Evolutionary conservation across 2,113 vertebrate genomes (phyloP).

Genomic region (Cyprinodon brontotheroides): DNA sequence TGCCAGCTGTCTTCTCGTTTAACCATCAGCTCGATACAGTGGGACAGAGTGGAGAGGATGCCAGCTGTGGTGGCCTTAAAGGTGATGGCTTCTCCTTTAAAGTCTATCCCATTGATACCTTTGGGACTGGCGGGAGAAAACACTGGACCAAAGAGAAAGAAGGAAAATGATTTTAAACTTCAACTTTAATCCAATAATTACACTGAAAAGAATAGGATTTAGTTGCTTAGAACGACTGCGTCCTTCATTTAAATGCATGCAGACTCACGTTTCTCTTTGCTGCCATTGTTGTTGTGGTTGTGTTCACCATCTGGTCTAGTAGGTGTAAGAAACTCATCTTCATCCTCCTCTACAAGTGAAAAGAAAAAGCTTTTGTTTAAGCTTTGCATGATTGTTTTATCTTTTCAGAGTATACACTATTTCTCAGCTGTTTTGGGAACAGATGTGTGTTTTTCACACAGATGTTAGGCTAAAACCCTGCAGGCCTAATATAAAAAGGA

Average conservation of each 20-base stretch:
- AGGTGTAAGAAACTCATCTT: slow-evolving; percentile 88
- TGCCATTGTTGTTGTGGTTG: slow-evolving; percentile 90
- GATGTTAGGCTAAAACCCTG: background rate
- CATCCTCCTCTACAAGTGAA: slow-evolving; percentile 91
- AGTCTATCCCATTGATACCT: slow-evolving; percentile 95
- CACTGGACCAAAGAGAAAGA: slow-evolving; percentile 77
- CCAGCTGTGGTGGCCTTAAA: slow-evolving; percentile 99
- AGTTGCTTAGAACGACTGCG: background rate
- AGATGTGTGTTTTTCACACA: too few relatives aligned
- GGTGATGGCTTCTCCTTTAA: slow-evolving; percentile 98
- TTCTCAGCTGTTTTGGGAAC: background rate
- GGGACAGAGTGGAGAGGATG: slow-evolving; percentile 94
- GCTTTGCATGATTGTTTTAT: background rate
- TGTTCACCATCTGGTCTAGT: slow-evolving; percentile 87
- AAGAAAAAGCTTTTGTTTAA: slow-evolving; percentile 20
- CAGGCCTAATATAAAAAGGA: slow-evolving; percentile 4
- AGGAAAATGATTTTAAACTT: background rate
- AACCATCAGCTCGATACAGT: slow-evolving; percentile 98
- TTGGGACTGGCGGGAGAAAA: slow-evolving; percentile 88
- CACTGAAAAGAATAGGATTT: background rate
- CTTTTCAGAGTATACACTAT: background rate
- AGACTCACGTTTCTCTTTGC: slow-evolving; percentile 93
- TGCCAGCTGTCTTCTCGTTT: slow-evolving; percentile 98
- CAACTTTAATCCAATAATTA: background rate
- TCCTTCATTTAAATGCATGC: background rate